A percentile compares a stretch with the other conserved stretches of the same genome.
Evolutionary conservation across 2,888 invertebrate species (phyloP).

Genomic region (Aphidoletes aphidimyza): DNA sequence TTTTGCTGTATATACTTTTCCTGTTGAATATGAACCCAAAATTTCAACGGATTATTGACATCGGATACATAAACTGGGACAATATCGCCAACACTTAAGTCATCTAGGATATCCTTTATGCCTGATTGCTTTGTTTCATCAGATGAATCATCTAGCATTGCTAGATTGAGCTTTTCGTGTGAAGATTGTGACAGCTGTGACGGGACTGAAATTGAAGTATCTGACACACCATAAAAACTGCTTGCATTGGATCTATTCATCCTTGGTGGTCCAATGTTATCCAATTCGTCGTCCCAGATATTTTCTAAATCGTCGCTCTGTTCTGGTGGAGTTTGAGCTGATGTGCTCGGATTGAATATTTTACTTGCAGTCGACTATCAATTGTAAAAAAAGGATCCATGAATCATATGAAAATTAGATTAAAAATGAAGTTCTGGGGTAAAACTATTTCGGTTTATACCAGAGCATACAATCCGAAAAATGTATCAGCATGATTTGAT

Average conservation of each 20-base stretch:
- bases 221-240: neutral
- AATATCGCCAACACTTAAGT: neutral
- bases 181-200: neutral
- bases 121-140: neutral
- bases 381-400: too few relatives aligned
- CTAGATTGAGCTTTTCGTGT: neutral
- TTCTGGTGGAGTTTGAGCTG: neutral
- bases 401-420: too few relatives aligned
- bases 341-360: too few relatives aligned
- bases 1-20: neutral
- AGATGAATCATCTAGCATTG: neutral
- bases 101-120: neutral
- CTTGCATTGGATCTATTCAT: neutral
- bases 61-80: neutral
- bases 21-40: neutral
- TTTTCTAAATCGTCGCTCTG: neutral
- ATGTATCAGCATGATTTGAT: too few relatives aligned
- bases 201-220: neutral
- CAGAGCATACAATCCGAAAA: too few relatives aligned
- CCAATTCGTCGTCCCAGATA: neutral
- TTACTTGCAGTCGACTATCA: too few relatives aligned
- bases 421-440: too few relatives aligned
- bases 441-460: too few relatives aligned
- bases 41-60: constrained; percentile 1
- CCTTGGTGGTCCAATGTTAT: neutral